Base-by-base conservation (phyloP, 1,140 invertebrate genomes). In the Tetranychus urticae region DNA sequence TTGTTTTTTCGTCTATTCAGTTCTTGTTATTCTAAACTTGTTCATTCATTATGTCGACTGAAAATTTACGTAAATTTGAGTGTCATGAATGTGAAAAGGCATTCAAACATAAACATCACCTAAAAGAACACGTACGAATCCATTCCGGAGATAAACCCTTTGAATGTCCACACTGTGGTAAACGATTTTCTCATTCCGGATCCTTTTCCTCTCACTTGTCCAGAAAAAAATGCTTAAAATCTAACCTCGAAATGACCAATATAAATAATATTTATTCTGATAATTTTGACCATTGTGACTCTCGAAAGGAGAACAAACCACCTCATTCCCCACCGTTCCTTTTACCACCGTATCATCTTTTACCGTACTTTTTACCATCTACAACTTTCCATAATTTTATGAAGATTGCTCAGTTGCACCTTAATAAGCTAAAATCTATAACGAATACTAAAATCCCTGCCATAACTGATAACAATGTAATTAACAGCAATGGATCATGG, bases 201-300 rank as follows among this genome's bases (percentile, higher is more conserved):
- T 97, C 92, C 12, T 99, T 93, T 74, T 97, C 91, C 66, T 96
- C 90, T 70, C 94, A 99, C 75, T 97, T 92, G 88, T 97, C 92
- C 61, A 94, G 91, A 63, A 98, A 98, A 75, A 99, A 99, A 75
- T 99, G 94, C 77, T 80, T 91, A 67, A 84, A 89, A 63, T 84
- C 88, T 76, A 89, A 88, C 71, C 74, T 89, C 7, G 89, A 88
- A 73, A 82, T 76, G 62, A 66, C 66, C 58, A 52, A 33, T 23
- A 52, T 8, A 8, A 52, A 52, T 23, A 50, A 50, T 14, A 1
- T 5, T 14, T 10, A 50, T 14, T 10, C 6, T 10, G 14, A 52
- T 23, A 52, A 52, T 52, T 1, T 33, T 31, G n/a, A 52, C 31
- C 50, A 52, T 52, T 7, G 8, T n/a, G 7, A 52, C 50, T 42